Evolutionary conservation across 2,113 vertebrate genomes (phyloP).

Genomic region (Psophia crepitans): DNA sequence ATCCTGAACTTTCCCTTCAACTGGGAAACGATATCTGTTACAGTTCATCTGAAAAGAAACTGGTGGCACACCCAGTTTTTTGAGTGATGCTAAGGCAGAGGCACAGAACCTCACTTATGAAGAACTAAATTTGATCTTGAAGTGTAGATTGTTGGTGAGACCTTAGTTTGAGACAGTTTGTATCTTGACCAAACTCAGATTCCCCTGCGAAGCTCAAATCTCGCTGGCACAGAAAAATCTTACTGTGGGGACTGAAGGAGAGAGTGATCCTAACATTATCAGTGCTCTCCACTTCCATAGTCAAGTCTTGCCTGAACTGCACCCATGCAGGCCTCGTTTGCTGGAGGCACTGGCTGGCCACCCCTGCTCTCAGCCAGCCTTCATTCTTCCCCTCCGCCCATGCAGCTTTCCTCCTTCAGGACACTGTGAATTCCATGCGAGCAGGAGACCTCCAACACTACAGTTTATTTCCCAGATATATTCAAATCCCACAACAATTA

Average conservation of each 20-base stretch:
- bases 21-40: background rate
- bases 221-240: background rate
- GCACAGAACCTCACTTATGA: background rate
- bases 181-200: background rate
- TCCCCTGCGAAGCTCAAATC: background rate
- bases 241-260: background rate
- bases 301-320: background rate
- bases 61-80: background rate
- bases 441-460: background rate
- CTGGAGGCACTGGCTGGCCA: background rate
- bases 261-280: fast-evolving
- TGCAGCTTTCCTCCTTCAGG: background rate
- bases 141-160: background rate
- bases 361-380: background rate
- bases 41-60: background rate
- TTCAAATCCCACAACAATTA: background rate
- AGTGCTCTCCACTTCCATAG: background rate
- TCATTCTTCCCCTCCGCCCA: background rate
- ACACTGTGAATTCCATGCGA: background rate
- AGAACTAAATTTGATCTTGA: background rate
- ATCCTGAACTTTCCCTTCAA: background rate
- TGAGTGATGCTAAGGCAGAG: background rate
- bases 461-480: background rate
- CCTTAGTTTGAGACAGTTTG: background rate
- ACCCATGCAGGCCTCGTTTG: background rate